phyloP scores from a whole-genome alignment of 2,797 vertebrate species.

The Rhincodon typus region DNA sequence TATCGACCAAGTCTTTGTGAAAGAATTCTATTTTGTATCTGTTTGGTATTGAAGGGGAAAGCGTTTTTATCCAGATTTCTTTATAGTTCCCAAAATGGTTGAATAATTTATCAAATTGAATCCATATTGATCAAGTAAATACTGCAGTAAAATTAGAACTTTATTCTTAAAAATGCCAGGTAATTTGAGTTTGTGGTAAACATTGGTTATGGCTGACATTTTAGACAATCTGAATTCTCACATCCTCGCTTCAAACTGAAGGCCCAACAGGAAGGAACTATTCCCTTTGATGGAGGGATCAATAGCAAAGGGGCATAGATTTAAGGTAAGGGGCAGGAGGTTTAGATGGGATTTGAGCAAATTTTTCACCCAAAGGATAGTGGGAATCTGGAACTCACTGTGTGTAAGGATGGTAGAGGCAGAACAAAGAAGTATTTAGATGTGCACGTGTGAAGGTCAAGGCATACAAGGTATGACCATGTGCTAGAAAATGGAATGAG shows the following conservation, averaged over 20 bases:
- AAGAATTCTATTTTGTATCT: neutral
- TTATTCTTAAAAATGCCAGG: neutral
- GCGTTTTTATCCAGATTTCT: neutral
- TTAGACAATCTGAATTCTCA: neutral
- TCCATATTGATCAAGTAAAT: neutral
- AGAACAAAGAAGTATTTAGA: too few relatives aligned
- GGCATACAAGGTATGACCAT: too few relatives aligned
- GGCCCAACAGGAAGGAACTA: neutral
- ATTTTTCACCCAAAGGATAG: too few relatives aligned
- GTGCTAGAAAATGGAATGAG: too few relatives aligned
- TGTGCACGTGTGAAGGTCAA: too few relatives aligned
- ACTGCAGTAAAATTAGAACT: neutral
- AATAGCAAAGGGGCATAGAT: too few relatives aligned
- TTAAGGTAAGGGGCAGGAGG: too few relatives aligned
- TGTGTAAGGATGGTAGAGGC: too few relatives aligned
- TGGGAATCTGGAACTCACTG: too few relatives aligned
- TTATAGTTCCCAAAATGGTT: neutral
- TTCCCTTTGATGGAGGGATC: too few relatives aligned
- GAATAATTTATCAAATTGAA: neutral
- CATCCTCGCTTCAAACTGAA: neutral
- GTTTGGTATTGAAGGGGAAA: neutral
- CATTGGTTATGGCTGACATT: neutral
- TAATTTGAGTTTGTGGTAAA: neutral
- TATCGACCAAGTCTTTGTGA: slow-evolving; percentile 20
- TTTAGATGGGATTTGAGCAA: too few relatives aligned